Conservation (phyloP, 2,797 vertebrate genomes). For the Bradypodion ventrale region DNA sequence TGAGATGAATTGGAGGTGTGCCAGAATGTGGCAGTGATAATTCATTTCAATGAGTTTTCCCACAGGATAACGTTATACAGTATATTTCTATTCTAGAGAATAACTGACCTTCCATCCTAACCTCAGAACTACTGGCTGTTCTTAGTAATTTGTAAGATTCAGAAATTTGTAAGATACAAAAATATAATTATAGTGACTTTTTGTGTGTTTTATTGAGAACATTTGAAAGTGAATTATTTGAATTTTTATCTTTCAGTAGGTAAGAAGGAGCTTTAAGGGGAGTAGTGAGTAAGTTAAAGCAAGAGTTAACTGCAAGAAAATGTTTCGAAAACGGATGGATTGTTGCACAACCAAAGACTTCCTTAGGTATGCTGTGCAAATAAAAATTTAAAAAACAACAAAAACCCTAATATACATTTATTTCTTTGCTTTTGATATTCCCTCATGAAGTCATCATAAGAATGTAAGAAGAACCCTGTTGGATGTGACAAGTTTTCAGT, state of each 20-base stretch:
- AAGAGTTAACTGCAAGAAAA: background rate
- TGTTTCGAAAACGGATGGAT: background rate
- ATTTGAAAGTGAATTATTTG: constrained; percentile 10
- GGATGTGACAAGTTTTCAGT: too few species aligned
- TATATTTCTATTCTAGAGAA: constrained; percentile 4
- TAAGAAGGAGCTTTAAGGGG: constrained; percentile 22
- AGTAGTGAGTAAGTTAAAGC: constrained; percentile 1
- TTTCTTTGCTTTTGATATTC: constrained; percentile 34
- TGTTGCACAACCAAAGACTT: constrained; percentile 30
- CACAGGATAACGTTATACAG: background rate
- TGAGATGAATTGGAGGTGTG: background rate
- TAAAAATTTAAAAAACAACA: constrained; percentile 1
- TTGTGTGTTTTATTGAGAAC: constrained; percentile 30
- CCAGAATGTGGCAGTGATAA: background rate
- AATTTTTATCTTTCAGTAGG: constrained; percentile 36
- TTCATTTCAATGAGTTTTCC: background rate
- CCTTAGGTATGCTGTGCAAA: constrained; percentile 14
- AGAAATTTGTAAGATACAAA: constrained; percentile 26
- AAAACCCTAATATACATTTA: background rate
- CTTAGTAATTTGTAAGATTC: constrained; percentile 27
- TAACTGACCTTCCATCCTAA: constrained; percentile 38
- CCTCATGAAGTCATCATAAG: constrained; percentile 46
- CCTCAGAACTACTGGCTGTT: constrained; percentile 24
- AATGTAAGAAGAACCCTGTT: background rate
- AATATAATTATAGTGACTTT: constrained; percentile 15